Conservation (phyloP, 1,140 invertebrate genomes). For the Diuraphis noxia region DNA sequence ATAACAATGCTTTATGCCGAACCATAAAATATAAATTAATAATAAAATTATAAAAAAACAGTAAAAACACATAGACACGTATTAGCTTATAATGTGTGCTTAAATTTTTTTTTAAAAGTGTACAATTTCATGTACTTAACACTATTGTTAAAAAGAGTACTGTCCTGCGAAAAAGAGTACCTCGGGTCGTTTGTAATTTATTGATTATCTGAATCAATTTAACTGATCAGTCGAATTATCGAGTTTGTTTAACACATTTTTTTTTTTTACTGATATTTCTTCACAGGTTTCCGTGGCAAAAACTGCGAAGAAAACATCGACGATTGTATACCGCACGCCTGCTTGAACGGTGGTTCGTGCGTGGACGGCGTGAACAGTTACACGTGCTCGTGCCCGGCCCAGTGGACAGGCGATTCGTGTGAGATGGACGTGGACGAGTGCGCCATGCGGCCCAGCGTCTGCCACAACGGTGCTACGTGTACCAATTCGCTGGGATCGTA, state of each 20-base stretch:
- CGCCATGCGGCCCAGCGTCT: conserved; percentile 77
- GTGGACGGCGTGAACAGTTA: conserved; percentile 85
- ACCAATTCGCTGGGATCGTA: conserved; percentile 87
- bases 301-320: conserved; percentile 90
- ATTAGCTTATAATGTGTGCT: no score
- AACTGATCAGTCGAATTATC: neutral
- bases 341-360: conserved; percentile 88
- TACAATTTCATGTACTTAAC: no score
- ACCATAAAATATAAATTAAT: no score
- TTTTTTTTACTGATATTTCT: neutral
- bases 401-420: conserved; percentile 83
- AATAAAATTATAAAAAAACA: no score
- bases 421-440: conserved; percentile 80
- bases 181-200: neutral
- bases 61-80: no score
- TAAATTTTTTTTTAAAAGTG: no score
- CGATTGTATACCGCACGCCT: conserved; percentile 85
- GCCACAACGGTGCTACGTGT: conserved; percentile 93
- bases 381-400: conserved; percentile 83
- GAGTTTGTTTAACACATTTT: conserved; percentile 46
- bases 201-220: neutral
- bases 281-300: conserved; percentile 79
- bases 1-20: no score
- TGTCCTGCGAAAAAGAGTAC: no score
- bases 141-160: no score